phyloP scores from a whole-genome alignment of 2,113 vertebrate genomes.

The Scartelaos histophorus region DNA sequence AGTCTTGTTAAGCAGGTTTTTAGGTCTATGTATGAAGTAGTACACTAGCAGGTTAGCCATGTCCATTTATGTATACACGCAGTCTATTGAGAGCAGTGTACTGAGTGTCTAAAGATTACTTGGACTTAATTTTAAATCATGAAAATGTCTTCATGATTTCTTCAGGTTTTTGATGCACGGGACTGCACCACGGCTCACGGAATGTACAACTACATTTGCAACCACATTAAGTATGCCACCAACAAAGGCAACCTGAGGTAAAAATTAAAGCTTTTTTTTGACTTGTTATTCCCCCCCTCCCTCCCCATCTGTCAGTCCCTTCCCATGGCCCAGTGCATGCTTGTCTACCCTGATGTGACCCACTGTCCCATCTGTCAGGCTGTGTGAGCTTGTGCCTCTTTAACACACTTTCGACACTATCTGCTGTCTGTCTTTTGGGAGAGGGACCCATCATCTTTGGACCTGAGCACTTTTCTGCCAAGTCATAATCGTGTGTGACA shows the following conservation, averaged over 20 bases:
- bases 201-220: conserved; percentile 99
- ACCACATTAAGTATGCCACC: conserved; percentile 97
- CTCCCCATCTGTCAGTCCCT: conserved; percentile 39
- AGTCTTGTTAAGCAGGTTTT: no score
- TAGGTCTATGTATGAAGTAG: no score
- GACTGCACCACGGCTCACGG: conserved; percentile 96
- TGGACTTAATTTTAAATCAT: no score
- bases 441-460: conserved; percentile 51
- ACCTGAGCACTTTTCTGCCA: conserved; percentile 53
- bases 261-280: conserved; percentile 21
- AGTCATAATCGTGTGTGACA: conserved; percentile 62
- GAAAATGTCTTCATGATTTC: not conserved
- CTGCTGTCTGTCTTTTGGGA: conserved; percentile 50
- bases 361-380: conserved; percentile 56
- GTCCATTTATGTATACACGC: no score
- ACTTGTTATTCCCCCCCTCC: conserved; percentile 19
- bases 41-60: no score
- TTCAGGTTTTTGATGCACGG: conserved; percentile 94
- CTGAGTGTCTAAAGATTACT: no score
- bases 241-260: conserved; percentile 99
- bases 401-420: conserved; percentile 42
- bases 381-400: conserved; percentile 24
- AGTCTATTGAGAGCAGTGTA: no score
- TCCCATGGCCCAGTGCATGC: conserved; percentile 35
- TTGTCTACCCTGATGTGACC: conserved; percentile 49